Conservation (phyloP, 2,888 invertebrate genomes). For the Synergus umbraculus region DNA sequence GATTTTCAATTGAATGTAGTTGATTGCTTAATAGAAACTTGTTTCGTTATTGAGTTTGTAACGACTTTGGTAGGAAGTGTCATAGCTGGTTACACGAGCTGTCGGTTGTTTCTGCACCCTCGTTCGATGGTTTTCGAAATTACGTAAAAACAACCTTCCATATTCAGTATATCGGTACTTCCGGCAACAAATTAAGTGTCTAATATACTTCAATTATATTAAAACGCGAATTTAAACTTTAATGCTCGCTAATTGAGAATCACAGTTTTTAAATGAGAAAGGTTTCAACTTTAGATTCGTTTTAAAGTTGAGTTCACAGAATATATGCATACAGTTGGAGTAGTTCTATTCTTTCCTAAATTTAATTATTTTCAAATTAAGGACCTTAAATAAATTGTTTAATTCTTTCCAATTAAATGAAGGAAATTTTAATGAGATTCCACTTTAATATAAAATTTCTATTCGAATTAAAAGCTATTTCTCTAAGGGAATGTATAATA, state of each 20-base stretch:
- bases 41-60: neutral
- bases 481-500: neutral
- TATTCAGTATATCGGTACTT: neutral
- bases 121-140: neutral
- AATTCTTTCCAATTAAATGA: too few relatives aligned
- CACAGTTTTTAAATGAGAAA: too few relatives aligned
- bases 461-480: constrained; percentile 19
- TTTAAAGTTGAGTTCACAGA: too few relatives aligned
- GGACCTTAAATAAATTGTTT: too few relatives aligned
- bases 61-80: neutral
- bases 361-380: too few relatives aligned
- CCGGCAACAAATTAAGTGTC: neutral
- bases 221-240: neutral
- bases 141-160: neutral
- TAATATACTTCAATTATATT: neutral
- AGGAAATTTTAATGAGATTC: too few relatives aligned
- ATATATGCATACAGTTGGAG: too few relatives aligned
- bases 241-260: too few relatives aligned
- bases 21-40: neutral
- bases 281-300: too few relatives aligned
- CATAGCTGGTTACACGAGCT: neutral
- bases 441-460: neutral
- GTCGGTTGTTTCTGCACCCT: neutral
- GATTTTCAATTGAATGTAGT: neutral
- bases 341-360: too few relatives aligned